Conservation (phyloP, 2,888 invertebrate species). For the Anarsia innoxiella region DNA sequence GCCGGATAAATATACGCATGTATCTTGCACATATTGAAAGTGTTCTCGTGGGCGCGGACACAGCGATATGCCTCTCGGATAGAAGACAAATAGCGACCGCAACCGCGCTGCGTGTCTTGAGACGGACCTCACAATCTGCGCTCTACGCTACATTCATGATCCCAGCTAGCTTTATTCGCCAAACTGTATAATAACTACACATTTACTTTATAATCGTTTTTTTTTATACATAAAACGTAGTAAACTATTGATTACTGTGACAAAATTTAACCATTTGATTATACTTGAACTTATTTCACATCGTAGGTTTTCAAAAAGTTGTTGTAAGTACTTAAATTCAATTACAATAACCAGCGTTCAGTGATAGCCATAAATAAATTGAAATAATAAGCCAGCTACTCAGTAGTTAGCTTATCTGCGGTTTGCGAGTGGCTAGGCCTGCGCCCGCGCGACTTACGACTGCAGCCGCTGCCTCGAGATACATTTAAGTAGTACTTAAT, state of each 20-base stretch:
- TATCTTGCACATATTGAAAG: no score
- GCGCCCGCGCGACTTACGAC: slow-evolving; percentile 30
- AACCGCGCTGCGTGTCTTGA: slow-evolving; percentile 40
- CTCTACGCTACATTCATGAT: no score
- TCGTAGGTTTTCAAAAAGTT: no score
- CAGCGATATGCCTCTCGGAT: neutral
- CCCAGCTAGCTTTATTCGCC: no score
- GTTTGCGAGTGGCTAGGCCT: no score
- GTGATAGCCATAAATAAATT: slow-evolving; percentile 32
- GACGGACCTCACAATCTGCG: slow-evolving; percentile 22
- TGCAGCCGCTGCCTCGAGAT: slow-evolving; percentile 25
- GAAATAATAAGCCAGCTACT: slow-evolving; percentile 44
- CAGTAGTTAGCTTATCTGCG: slow-evolving; percentile 39
- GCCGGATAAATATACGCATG: slow-evolving; percentile 25
- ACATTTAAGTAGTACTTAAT: slow-evolving; percentile 31
- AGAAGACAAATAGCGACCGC: slow-evolving; percentile 28
- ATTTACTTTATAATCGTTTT: no score
- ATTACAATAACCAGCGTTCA: slow-evolving; percentile 3
- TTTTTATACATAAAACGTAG: no score
- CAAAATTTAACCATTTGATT: no score
- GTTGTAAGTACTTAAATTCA: no score
- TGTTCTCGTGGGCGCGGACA: neutral
- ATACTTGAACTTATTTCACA: no score
- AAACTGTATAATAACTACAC: no score
- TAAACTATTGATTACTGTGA: no score